Base-by-base conservation (phyloP, 2,797 vertebrate species). In the Crocidura indochinensis region DNA sequence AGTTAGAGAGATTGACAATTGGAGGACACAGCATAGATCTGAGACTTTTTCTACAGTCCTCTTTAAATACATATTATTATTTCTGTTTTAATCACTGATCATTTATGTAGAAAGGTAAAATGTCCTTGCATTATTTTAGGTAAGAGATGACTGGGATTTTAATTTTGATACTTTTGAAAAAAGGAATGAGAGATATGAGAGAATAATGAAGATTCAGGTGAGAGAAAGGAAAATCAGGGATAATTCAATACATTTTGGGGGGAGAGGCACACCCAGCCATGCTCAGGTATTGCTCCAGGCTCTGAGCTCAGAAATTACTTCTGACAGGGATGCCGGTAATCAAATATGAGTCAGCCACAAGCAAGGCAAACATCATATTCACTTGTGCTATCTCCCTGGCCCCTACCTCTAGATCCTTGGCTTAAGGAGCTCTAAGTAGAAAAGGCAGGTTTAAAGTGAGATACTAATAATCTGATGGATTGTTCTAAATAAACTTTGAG, bases 31-130 rank as follows among this genome's bases (percentile, higher is more conserved):
- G 56, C 20, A 19, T 4, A 15, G 0, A 74, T 44, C 14, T 74
- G 24, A 88, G 84, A 20, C 67, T 77, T 89, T 81, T 87, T 22
- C 8, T 56, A 2, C 3, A 46, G 4, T 31, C 24, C 0, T 2
- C 10, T 26, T 0, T 1, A 26, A 85, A 17, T n/a, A 62, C 46
- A 68, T 47, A 3, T 51, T 7, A 77, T 31, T 47, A 46, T 51
- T 51, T 19, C 3, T 88, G 80, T 31, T 46, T 82, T 69, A 91
- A 90, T 84, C 10, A 65, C 27, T 44, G 44, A 60, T 60, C 83
- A 73, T 77, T 17, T 67, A n/a, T 6, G 60, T 65, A 15, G 8
- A 49, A 84, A 60, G 20, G 22, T 31, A 91, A 47, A 44, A 89
- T 83, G 67, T 27, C 11, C 74, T 65, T 64, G 0, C 8, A 84